A percentile compares a stretch with the other conserved stretches of the same genome.
Conservation (phyloP, 2,888 invertebrate genomes). For the Eutolmus rufibarbis region DNA sequence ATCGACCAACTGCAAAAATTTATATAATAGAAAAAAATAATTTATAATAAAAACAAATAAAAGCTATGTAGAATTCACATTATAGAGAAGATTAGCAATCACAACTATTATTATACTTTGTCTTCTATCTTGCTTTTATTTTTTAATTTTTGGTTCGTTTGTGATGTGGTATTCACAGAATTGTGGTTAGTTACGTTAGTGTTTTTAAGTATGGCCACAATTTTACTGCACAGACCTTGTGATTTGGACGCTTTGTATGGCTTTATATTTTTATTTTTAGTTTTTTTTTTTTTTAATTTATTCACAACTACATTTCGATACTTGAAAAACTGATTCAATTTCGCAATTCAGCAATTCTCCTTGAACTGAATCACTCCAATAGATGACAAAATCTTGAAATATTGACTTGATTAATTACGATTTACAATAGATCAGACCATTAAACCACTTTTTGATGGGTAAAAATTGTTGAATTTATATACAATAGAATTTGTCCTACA, state of each 20-base stretch:
- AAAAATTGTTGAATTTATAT: no score
- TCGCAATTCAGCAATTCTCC: no score
- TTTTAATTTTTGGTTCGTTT: neutral
- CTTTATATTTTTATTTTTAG: neutral
- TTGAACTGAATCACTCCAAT: no score
- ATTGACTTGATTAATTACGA: no score
- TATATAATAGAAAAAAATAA: constrained; percentile 45
- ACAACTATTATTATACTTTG: constrained; percentile 9
- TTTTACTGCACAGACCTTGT: constrained; percentile 1
- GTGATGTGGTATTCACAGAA: constrained; percentile 12
- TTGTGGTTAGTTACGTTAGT: constrained; percentile 20
- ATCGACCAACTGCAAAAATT: constrained; percentile 65
- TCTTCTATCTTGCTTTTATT: neutral
- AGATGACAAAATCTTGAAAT: no score
- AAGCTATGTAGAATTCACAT: constrained; percentile 15
- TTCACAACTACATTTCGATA: neutral
- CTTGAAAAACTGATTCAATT: neutral
- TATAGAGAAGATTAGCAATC: constrained; percentile 15
- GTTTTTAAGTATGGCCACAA: constrained; percentile 20
- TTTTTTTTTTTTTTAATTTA: neutral
- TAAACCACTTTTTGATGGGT: no score
- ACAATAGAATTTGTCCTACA: no score
- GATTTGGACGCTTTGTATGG: neutral
- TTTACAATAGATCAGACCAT: no score
- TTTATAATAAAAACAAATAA: constrained; percentile 40